phyloP scores from a whole-genome alignment of 2,113 vertebrate species.

The Oxygymnocypris stewartii region DNA sequence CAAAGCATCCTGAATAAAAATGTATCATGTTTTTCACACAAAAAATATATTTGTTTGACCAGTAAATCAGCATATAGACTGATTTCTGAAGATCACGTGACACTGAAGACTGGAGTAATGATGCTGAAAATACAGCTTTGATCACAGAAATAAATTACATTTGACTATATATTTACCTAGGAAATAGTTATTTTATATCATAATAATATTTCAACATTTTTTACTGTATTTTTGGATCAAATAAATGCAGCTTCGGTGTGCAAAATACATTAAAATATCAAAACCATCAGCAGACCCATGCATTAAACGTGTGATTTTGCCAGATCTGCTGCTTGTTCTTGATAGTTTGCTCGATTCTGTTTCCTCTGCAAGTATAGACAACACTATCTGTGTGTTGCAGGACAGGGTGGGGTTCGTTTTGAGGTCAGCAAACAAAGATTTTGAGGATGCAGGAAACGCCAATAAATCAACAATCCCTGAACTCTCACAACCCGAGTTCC shows the following conservation, averaged over 20 bases:
- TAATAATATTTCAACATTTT: neutral
- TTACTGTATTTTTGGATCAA: neutral
- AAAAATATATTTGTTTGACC: neutral
- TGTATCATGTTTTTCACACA: neutral
- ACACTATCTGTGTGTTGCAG: slow-evolving; percentile 1
- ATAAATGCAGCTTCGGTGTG: neutral
- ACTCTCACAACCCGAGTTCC: neutral
- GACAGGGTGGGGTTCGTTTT: slow-evolving; percentile 29
- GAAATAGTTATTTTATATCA: neutral
- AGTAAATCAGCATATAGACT: neutral
- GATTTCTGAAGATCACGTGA: neutral
- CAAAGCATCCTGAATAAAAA: neutral
- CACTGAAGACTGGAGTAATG: neutral
- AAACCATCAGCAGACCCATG: neutral
- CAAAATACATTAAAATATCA: no score
- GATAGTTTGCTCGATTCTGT: neutral
- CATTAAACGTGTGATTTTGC: neutral
- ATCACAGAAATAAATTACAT: neutral
- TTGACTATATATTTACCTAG: neutral
- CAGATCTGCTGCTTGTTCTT: neutral
- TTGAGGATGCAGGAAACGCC: slow-evolving; percentile 32
- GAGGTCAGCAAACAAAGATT: slow-evolving; percentile 20
- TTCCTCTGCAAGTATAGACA: neutral
- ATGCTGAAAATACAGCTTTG: neutral
- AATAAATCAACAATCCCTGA: slow-evolving; percentile 45